Percentiles rank a stretch among this genome's conserved stretches.
phyloP scores from a whole-genome alignment of 2,113 vertebrate genomes.

The Monopterus albus region DNA sequence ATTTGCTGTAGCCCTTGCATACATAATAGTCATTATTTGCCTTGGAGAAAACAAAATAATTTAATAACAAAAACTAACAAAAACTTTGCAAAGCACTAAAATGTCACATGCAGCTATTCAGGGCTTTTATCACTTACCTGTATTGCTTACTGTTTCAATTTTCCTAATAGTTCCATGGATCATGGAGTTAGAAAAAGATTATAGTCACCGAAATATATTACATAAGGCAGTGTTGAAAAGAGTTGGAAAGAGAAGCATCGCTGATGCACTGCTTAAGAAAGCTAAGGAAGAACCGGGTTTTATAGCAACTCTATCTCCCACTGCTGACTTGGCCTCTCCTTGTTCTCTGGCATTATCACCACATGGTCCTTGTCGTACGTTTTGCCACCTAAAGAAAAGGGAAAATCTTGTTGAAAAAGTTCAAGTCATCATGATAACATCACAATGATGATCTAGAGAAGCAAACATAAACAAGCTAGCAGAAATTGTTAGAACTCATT shows the following conservation, averaged over 20 bases:
- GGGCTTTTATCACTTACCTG: neutral
- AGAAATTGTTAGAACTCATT: too few species aligned
- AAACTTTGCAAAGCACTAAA: neutral
- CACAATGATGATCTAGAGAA: neutral
- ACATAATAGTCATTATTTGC: neutral
- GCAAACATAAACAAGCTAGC: too few species aligned
- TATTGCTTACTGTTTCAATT: neutral
- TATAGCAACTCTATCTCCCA: slow-evolving; percentile 86
- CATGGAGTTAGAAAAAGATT: neutral
- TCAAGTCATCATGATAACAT: neutral
- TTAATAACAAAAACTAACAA: neutral
- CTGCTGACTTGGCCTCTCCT: slow-evolving; percentile 85
- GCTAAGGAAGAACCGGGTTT: neutral
- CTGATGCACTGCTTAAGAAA: neutral
- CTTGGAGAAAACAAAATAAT: neutral
- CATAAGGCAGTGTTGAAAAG: slow-evolving; percentile 8
- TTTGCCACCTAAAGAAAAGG: slow-evolving; percentile 83
- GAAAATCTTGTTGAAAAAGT: neutral
- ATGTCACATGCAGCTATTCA: slow-evolving; percentile 1
- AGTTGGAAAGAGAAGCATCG: too few species aligned
- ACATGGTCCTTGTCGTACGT: slow-evolving; percentile 89
- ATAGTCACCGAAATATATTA: neutral
- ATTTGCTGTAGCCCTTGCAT: neutral
- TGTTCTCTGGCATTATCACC: slow-evolving; percentile 83
- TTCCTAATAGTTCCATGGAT: neutral